Base-by-base conservation (phyloP, 2,113 vertebrate genomes). In the Poecilia latipinna region DNA sequence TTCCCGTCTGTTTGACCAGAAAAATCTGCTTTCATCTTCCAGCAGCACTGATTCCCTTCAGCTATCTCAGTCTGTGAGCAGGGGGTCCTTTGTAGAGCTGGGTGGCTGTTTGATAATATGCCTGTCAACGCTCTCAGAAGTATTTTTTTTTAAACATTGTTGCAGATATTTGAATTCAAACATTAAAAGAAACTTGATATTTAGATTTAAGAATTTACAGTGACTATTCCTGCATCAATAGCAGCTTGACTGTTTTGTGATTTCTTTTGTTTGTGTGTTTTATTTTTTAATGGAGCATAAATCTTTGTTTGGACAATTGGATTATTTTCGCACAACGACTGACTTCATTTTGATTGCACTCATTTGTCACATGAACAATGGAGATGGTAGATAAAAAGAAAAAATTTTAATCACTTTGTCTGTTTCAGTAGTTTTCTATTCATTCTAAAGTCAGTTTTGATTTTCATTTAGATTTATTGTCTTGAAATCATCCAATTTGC, bases 31-130 rank as follows among this genome's bases (percentile, higher is more conserved):
- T 87, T 90, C 62, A 90, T 91, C 86, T 70, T 75, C 65, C 76
- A 74, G 33, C 75, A 68, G 62, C 74, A 8, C 67, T 42, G 70
- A 73, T 68, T 81, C 78, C 37, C 44, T 19, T 48, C 44, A 48
- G 44, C 44, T 48, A 1, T 4, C 39, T 15, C 44, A 19, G 17
- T 48, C 4, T 48, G 4, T 48, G 44, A n/a, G 64, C 11, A 10
- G 72, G 72, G 84, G 84, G 72, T 78, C 64, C 78, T 88, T 90
- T 86, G 87, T 85, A 79, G 84, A 76, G 66, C 35, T 42, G 70
- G 61, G 75, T 64, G 82, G 79, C 60, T 79, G 74, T 82, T 86
- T 64, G 61, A 80, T 89, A 86, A 82, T 75, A 68, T 54, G 71
- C 28, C 79, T 82, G 84, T 86, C 80, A 80, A 35, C 33, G 42